Percentiles rank a stretch among this genome's conserved stretches.
Conservation (phyloP, 2,113 vertebrate genomes). For the Indicator indicator region DNA sequence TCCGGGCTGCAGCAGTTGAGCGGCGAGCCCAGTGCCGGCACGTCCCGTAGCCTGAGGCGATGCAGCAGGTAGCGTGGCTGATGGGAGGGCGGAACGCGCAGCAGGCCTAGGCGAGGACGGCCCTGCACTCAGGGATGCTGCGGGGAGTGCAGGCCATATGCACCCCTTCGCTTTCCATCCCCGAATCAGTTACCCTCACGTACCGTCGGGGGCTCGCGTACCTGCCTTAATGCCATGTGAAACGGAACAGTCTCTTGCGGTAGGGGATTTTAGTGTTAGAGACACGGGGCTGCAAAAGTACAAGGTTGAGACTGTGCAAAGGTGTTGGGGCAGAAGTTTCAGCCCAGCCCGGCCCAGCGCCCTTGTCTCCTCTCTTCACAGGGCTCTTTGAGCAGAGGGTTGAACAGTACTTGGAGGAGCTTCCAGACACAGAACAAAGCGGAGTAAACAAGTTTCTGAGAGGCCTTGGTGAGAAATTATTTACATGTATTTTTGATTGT, state of each 20-base stretch:
- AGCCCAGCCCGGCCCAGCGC: rapidly evolving
- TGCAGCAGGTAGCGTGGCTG: too few species aligned
- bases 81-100: too few species aligned
- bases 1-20: too few species aligned
- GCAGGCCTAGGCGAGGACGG: too few species aligned
- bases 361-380: neutral
- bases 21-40: too few species aligned
- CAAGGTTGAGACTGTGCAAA: neutral
- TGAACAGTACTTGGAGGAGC: constrained; percentile 96
- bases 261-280: neutral
- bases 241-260: rapidly evolving
- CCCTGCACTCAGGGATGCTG: too few species aligned
- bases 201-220: neutral
- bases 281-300: neutral
- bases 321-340: neutral
- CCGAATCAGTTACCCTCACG: too few species aligned
- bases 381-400: constrained; percentile 96
- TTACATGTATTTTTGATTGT: neutral
- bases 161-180: too few species aligned
- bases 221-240: rapidly evolving
- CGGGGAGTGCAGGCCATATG: too few species aligned
- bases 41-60: too few species aligned
- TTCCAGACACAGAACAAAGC: constrained; percentile 96
- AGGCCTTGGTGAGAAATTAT: constrained; percentile 87
- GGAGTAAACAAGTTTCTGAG: constrained; percentile 98